Conservation (phyloP, 2,797 vertebrate genomes). For the Enteromius thamalakanensis region DNA sequence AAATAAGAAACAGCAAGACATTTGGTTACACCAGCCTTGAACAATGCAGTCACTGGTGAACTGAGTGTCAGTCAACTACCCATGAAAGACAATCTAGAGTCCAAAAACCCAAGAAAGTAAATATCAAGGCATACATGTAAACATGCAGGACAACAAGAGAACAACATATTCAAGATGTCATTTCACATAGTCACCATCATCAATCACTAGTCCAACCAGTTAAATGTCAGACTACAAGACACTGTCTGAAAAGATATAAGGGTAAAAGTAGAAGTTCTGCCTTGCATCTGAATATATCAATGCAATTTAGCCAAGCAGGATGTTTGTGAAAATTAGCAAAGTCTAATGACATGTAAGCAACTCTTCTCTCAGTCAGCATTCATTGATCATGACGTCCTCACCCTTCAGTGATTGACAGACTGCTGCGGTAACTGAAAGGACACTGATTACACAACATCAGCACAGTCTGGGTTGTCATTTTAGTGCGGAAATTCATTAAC, state of each 20-base stretch:
- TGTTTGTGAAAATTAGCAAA: neutral
- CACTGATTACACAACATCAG: conserved; percentile 16
- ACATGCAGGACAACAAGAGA: conserved; percentile 23
- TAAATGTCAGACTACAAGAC: neutral
- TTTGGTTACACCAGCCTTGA: neutral
- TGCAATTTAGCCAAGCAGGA: neutral
- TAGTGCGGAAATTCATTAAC: neutral
- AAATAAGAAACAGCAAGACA: conserved; percentile 23
- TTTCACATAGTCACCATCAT: conserved; percentile 4
- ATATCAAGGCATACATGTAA: neutral
- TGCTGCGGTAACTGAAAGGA: conserved; percentile 13
- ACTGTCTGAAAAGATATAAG: neutral
- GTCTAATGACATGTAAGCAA: neutral
- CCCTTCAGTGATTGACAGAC: conserved; percentile 16
- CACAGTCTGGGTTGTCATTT: conserved; percentile 8
- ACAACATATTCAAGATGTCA: neutral
- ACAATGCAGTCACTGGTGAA: neutral
- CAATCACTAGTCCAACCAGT: neutral
- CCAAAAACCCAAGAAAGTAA: neutral
- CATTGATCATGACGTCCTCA: conserved; percentile 13
- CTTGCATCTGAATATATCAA: conserved; percentile 1
- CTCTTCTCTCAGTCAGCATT: conserved; percentile 17
- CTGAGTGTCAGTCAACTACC: neutral
- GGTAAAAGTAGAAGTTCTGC: neutral
- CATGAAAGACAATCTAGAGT: neutral